A percentile compares a stretch with the other conserved stretches of the same genome.
Conservation (phyloP, 2,113 vertebrate species). For the Lanius collurio region DNA sequence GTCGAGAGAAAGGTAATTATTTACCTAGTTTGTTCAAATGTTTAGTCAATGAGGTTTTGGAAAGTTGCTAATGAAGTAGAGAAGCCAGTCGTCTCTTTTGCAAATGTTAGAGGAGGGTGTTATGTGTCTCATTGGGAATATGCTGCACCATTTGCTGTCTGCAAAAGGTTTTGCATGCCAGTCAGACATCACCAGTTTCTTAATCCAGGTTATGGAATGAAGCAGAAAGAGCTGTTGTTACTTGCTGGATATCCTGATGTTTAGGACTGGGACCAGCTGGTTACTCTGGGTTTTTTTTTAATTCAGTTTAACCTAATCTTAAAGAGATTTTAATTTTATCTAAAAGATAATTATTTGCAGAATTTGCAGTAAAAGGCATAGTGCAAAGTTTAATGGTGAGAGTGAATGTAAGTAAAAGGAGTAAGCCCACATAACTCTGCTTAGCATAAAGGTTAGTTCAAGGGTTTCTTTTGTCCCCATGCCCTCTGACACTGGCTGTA, state of each 20-base stretch:
- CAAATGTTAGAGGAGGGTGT: background rate
- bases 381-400: background rate
- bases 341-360: background rate
- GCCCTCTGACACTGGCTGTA: background rate
- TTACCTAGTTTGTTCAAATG: conserved; percentile 27
- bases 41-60: conserved; percentile 35
- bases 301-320: background rate
- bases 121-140: background rate
- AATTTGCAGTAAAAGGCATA: background rate
- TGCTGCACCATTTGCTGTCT: background rate
- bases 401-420: background rate
- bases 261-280: background rate
- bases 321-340: background rate
- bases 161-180: background rate
- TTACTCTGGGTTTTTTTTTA: fast-evolving
- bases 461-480: background rate
- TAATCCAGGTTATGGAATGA: background rate
- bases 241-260: background rate
- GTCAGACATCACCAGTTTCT: background rate
- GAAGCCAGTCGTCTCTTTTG: background rate
- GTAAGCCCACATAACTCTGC: background rate
- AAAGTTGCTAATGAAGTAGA: conserved; percentile 25
- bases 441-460: background rate
- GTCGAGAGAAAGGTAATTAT: background rate
- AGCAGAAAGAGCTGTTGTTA: background rate